Evolutionary conservation across 2,888 invertebrate species (phyloP).

Genomic region (Crepidodera aurea): DNA sequence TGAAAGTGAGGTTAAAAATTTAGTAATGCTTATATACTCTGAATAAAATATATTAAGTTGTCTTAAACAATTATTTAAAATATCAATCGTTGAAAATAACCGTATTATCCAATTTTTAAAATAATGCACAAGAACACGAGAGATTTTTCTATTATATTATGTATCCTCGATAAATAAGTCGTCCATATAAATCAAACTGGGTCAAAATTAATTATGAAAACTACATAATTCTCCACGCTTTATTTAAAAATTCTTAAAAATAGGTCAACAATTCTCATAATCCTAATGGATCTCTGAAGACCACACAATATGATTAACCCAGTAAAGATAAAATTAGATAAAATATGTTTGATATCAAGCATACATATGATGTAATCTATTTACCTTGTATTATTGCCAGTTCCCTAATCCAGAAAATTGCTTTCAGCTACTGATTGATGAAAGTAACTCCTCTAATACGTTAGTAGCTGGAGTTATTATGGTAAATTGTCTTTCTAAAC

Average conservation of each 20-base stretch:
- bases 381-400: slow-evolving; percentile 14
- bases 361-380: slow-evolving; percentile 15
- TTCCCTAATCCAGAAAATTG: slow-evolving; percentile 15
- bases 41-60: no score
- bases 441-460: not conserved
- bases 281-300: slow-evolving; percentile 3
- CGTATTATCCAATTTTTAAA: no score
- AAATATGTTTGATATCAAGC: slow-evolving; percentile 11
- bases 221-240: not conserved
- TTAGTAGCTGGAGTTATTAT: slow-evolving; percentile 1
- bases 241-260: not conserved
- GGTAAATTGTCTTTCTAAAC: slow-evolving; percentile 11
- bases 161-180: no score
- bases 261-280: not conserved
- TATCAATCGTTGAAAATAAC: no score
- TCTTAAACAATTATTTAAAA: no score
- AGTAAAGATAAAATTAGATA: slow-evolving; percentile 17
- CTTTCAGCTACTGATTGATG: slow-evolving; percentile 16
- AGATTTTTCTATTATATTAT: no score
- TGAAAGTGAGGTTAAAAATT: no score
- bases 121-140: no score
- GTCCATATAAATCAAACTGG: no score
- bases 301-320: slow-evolving; percentile 5
- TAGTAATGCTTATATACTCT: no score
- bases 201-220: no score